Conservation (phyloP, 92 coral and sea anemone species). For the Anthopleura xanthogrammica region DNA sequence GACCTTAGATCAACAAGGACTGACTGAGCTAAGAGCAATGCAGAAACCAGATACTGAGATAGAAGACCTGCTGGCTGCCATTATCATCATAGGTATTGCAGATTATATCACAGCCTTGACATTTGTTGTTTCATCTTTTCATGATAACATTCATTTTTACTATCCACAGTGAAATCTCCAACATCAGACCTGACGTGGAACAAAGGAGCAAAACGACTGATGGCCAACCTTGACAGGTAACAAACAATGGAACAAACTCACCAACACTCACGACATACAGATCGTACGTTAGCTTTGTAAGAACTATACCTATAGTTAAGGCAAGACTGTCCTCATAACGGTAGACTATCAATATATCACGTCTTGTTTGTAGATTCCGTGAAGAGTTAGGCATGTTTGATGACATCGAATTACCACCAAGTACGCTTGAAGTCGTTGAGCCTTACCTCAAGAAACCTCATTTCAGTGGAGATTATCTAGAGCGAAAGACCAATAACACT, state of each 20-base stretch:
- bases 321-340: not conserved
- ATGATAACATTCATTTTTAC: not conserved
- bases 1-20: slow-evolving; percentile 76
- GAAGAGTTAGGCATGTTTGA: slow-evolving; percentile 87
- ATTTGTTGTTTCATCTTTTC: not conserved
- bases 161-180: slow-evolving; percentile 82
- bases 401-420: slow-evolving; percentile 78
- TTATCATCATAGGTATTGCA: slow-evolving; percentile 79
- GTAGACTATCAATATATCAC: not conserved
- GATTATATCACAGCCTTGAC: not conserved
- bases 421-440: slow-evolving; percentile 88
- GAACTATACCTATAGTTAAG: too few species aligned
- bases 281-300: too few species aligned
- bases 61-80: slow-evolving; percentile 95
- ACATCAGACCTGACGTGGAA: slow-evolving; percentile 98
- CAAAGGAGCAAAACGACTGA: slow-evolving; percentile 97
- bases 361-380: slow-evolving; percentile 67
- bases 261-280: too few species aligned
- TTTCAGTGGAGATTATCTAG: slow-evolving; percentile 77
- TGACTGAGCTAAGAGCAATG: slow-evolving; percentile 87
- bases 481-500: slow-evolving; percentile 78
- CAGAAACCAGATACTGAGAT: slow-evolving; percentile 98
- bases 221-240: slow-evolving; percentile 99
- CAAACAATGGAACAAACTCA: not conserved
- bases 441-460: slow-evolving; percentile 93